phyloP scores from a whole-genome alignment of 2,888 invertebrate species.

The Coelogynopora nodosa region DNA sequence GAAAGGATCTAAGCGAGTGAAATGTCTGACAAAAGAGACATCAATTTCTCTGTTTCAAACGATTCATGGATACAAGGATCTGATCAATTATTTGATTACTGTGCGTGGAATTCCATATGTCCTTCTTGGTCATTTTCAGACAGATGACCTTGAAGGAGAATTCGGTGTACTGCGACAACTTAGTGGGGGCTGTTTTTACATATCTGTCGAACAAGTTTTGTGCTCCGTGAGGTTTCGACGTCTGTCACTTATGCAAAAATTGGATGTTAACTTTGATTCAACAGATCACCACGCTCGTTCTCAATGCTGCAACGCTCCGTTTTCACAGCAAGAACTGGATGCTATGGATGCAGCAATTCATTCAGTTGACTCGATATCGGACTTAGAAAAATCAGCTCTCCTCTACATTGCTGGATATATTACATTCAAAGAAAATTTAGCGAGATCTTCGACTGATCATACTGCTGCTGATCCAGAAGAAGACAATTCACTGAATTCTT shows the following conservation, averaged over 20 bases:
- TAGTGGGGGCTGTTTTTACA: conserved; percentile 24
- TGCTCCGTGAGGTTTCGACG: not conserved
- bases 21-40: conserved; percentile 14
- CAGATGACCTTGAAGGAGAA: conserved; percentile 8
- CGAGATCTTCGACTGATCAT: not conserved
- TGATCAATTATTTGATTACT: not conserved
- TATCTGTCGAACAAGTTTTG: conserved; percentile 19
- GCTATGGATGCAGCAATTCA: not conserved
- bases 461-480: not conserved
- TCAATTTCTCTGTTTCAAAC: not conserved
- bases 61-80: not conserved
- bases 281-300: not conserved
- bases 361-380: not conserved
- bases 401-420: not conserved
- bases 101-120: not conserved
- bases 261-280: not conserved
- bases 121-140: not conserved
- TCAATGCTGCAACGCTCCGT: not conserved
- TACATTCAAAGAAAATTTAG: not conserved
- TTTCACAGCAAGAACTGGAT: not conserved
- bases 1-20: not conserved
- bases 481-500: not conserved
- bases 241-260: not conserved
- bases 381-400: not conserved
- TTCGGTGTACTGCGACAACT: conserved; percentile 35